Evolutionary conservation across 1,140 invertebrate genomes (phyloP), one percentile per base, ranked within the genome.

Genomic region (Manduca sexta): DNA sequence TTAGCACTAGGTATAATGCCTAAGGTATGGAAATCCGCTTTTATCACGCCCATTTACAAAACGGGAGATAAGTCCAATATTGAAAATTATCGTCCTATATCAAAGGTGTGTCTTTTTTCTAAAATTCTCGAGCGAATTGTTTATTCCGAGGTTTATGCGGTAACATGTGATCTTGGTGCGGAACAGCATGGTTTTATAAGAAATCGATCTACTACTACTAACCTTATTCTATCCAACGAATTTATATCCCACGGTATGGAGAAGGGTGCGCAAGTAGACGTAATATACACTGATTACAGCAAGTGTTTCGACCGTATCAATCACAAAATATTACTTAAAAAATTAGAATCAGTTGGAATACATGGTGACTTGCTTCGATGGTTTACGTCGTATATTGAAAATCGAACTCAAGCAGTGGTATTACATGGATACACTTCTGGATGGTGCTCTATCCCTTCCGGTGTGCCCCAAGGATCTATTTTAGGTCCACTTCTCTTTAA

Each of bases 111-210:
- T 2, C 43, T 41, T 3, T 35, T 68, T 38, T 53, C 55, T 17
- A 68, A 64, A 16, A 31, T 61, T 40, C 53, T 68, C 29, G 64
- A 68, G 46, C 39, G 35, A 8, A 12, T 67, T 17, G 21, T 67
- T 2, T 60, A 43, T 21, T 50, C 54, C 6, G 12, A 31, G 11
- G 45, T 67, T 11, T 39, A 54, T 39, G 52, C 15, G 50, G 52
- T 13, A 54, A 52, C 29, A 14, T 37, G 11, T 45, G n/a, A 21
- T 33, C 6, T 63, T 1, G 30, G 16, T 4, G 12, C 18, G 3
- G 14, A 56, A 30, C 64, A 67, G 33, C 60, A 64, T 49, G 64
- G 60, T 3, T 67, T 67, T 45, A 33, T 55, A 2, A 38, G 47
- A 18, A 38, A 15, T 3, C 26, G 54, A 41, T 64, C 64, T 0